Evolutionary conservation across 1,140 invertebrate genomes (phyloP), one percentile per base, ranked within the genome.

Genomic region (Drosophila pseudoobscura): DNA sequence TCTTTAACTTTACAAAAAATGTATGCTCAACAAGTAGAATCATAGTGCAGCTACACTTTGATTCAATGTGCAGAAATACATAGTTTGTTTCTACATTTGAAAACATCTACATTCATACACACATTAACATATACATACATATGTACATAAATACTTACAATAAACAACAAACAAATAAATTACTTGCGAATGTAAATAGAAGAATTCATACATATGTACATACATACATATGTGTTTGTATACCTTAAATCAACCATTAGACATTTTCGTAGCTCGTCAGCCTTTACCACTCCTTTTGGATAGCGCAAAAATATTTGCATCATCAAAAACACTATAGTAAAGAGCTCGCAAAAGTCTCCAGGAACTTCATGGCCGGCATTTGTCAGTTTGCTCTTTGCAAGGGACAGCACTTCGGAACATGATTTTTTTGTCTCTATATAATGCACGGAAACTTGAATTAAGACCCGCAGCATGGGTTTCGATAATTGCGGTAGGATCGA

Each of bases 361-460:
- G 91, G 91, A 20, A 91, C 80, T 54, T 88, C 74, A 8, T 88
- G 80, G 0, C 91, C 90, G 6, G 83, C 66, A 75, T 91, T 90
- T 26, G 78, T 85, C 15, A 91, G 55, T 78, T 91, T 91, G 44
- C 85, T 91, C n/a, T 91, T 69, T 13, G 91, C 91, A 13, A 91
- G 73, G 9, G 90, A 87, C 26, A 91, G 59, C 0, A 91, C 82
- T 44, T 91, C 89, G 0, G 89, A 74, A 6, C 90, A 89, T 20
- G 90, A 91, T 43, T 90, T 91, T 13, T 79, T 75, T 45, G 78
- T 87, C 58, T 91, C 91, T 24, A 91, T 88, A 9, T 89, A 91
- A 43, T 91, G 90, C 7, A 91, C 90, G 6, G 88, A 91, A 2
- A 91, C 90, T 79, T 91, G 91, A 11, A 91, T 91, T 7, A 91